A percentile compares a stretch with the other conserved stretches of the same genome.
These are phyloP conservation scores for Acipenser ruthenus DNA, from an alignment of 2,797 vertebrate species.

Conservation along the genomic window DNA sequence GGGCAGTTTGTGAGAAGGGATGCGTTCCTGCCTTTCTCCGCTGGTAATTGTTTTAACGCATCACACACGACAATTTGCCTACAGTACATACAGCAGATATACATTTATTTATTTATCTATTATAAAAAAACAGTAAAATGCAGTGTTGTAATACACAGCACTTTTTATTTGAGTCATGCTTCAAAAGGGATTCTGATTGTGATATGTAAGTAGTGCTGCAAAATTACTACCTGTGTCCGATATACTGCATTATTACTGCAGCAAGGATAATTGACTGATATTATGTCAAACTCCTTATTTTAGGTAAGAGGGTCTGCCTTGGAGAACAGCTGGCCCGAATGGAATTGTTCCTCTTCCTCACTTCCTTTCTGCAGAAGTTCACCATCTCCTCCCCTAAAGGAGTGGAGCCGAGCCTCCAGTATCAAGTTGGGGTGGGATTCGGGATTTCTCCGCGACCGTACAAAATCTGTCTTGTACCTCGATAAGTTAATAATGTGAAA, in stretches of 20 bases:
- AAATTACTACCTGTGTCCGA: no score
- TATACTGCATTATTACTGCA: no score
- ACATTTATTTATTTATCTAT: constrained; percentile 30
- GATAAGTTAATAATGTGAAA: constrained; percentile 12
- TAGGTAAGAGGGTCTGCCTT: constrained; percentile 64
- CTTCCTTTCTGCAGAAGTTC: constrained; percentile 66
- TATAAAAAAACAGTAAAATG: constrained; percentile 6
- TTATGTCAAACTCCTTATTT: no score
- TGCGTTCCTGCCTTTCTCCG: constrained; percentile 58
- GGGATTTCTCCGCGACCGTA: constrained; percentile 51
- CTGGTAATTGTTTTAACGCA: constrained; percentile 37
- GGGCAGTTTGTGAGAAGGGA: constrained; percentile 44
- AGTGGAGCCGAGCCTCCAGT: constrained; percentile 42
- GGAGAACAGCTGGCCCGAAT: constrained; percentile 61
- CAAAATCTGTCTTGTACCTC: constrained; percentile 42
- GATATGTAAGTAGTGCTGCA: no score
- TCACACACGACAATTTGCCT: no score
- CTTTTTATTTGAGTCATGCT: not conserved
- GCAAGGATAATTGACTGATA: no score
- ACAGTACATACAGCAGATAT: not conserved
- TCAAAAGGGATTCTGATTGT: not conserved
- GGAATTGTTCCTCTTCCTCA: constrained; percentile 60
- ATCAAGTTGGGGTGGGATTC: constrained; percentile 31
- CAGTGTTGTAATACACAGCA: not conserved
- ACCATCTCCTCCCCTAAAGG: constrained; percentile 42